Evolutionary conservation across 2,113 vertebrate genomes (phyloP), one percentile per base, ranked within the genome.

Genomic region (Seriola aureovittata): DNA sequence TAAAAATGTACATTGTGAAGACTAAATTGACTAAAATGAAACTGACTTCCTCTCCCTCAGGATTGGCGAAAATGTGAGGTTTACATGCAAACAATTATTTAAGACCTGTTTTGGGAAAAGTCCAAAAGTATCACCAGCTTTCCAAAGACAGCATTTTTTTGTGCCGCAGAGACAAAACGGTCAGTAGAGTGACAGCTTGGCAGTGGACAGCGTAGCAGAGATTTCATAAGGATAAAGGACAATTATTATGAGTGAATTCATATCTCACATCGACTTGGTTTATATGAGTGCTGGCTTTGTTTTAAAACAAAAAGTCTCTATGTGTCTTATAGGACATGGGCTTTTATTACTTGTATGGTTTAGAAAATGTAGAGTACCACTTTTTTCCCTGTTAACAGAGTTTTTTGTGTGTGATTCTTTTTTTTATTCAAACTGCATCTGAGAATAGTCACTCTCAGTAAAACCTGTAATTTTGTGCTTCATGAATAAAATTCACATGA

Each of bases 101-200:
- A 70, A 84, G 52, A 77, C 48, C 55, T 23, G 52, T 4, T 7
- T 7, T 82, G 90, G 80, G 38, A 44, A 66, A 58, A 48, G 25
- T 83, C 83, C 90, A 93, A 92, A 83, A 64, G 60, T 69, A 82
- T 85, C 81, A 87, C 59, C 76, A 74, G 65, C 71, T 81, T 75
- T 89, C 72, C 80, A 86, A 89, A 90, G 72, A 80, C 62, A 83
- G 68, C 69, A 46, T 64, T 59, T 82, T 66, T 60, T 65, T 42
- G 64, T 66, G 71, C 75, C 13, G n/a, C 57, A 75, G 52, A 79
- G 89, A 87, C 55, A 78, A 78, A 85, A 78, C 0, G 25, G 44
- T 74, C 67, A 74, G 82, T 85, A 70, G 70, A 77, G 46, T 60
- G 72, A 74, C 75, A 78, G 71, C 64, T 89, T 91, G 85, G 89